Percentiles rank a stretch among this genome's conserved stretches.
phyloP scores from a whole-genome alignment of 2,797 vertebrate species.

The Octomys mimax region DNA sequence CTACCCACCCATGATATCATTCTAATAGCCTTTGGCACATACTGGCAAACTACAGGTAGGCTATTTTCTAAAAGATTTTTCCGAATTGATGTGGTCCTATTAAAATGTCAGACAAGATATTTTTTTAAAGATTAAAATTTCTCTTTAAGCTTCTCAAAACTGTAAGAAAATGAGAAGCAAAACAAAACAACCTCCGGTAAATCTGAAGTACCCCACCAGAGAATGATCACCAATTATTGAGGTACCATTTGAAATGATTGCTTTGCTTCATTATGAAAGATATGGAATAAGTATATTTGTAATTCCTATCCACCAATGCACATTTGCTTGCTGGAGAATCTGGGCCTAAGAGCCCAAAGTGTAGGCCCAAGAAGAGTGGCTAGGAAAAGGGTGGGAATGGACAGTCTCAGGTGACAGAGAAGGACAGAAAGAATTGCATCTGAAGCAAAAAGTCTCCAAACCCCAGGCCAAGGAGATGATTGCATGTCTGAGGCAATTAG shows the following conservation, averaged over 20 bases:
- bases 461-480: not conserved
- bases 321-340: not conserved
- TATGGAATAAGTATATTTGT: constrained; percentile 20
- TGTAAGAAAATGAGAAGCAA: not conserved
- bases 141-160: constrained; percentile 34
- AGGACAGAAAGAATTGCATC: not conserved
- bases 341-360: not conserved
- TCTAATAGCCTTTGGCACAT: constrained; percentile 71
- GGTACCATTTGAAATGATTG: constrained; percentile 21
- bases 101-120: constrained; percentile 46
- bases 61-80: constrained; percentile 63
- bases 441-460: constrained; percentile 2
- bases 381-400: constrained; percentile 36
- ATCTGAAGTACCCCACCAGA: not conserved
- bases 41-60: constrained; percentile 46
- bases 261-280: constrained; percentile 48
- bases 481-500: not conserved
- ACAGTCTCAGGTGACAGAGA: constrained; percentile 11
- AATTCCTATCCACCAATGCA: not conserved
- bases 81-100: not conserved
- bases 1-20: constrained; percentile 41
- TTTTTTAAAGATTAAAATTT: constrained; percentile 42
- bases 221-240: not conserved
- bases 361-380: not conserved
- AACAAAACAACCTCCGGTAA: not conserved